Base-by-base conservation (phyloP, 2,113 vertebrate species). In the Chaetorhynchus papuensis region DNA sequence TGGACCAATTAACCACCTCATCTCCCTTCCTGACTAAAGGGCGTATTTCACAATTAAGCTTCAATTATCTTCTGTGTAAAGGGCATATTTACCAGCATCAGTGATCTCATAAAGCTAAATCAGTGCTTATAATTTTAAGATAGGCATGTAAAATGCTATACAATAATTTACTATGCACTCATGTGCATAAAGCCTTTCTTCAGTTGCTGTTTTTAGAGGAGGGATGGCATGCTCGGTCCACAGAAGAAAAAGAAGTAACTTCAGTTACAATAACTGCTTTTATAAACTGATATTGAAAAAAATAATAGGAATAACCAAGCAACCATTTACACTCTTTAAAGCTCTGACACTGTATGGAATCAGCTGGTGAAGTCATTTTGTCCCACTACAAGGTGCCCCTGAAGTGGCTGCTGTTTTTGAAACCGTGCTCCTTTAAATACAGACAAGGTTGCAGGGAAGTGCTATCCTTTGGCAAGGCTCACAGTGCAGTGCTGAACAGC, bases 1-100 rank as follows among this genome's bases (percentile, higher is more conserved):
- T 89, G 82, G 79, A 92, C 91, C 76, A 93, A 18, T 74, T 87
- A 92, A 79, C 35, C 22, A 93, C n/a, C 21, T 82, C 24, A 72
- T 54, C 50, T 87, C 50, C n/a, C 28, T 83, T 70, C 45, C n/a
- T 68, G 50, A 80, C 37, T 78, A 79, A 85, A 85, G 52, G 44
- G 57, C 19, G 37, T 72, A 86, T 66, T 92, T 85, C 33, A 87
- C n/a, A 89, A 71, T 66, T 91, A 71, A 47, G 84, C 37, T 88
- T 65, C 69, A 76, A 81, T 47, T 90, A 72, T 23, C 57, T 93
- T 37, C 57, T 28, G 7, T 53, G 82, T 90, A 95, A 79, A 87
- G n/a, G 41, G 72, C 54, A 74, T 15, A 8, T 65, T 78, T 82
- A 60, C 61, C 49, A 77, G 22, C 0, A 0, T 60, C 47, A 52